A percentile compares a stretch with the other conserved stretches of the same genome.
Conservation (phyloP, 1,140 invertebrate species). For the Aphidius ervi region DNA sequence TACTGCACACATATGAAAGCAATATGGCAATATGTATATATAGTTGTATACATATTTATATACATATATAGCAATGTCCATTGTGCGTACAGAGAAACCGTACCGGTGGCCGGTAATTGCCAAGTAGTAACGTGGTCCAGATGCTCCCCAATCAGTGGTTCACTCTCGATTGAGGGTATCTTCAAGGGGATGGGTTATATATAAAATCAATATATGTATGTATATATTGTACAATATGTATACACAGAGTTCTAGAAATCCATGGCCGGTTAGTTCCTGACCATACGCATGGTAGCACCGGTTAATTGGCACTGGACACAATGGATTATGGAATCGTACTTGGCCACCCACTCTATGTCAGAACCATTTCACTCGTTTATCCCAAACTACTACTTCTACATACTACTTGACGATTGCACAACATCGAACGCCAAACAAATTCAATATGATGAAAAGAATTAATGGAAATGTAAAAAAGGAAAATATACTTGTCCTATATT, state of each 20-base stretch:
- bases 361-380: constrained; percentile 44
- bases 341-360: constrained; percentile 44
- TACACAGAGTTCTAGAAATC: constrained; percentile 29
- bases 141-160: constrained; percentile 52
- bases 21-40: constrained; percentile 8
- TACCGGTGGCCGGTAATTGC: constrained; percentile 47
- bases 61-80: constrained; percentile 13
- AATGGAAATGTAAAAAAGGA: too few relatives aligned
- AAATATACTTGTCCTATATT: too few relatives aligned
- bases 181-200: background rate
- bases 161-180: constrained; percentile 26
- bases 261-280: constrained; percentile 50
- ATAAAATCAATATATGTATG: background rate
- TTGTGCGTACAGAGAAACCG: constrained; percentile 22
- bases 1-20: background rate
- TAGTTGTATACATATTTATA: constrained; percentile 5
- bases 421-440: too few relatives aligned
- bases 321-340: constrained; percentile 50
- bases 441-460: too few relatives aligned
- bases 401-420: too few relatives aligned
- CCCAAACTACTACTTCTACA: too few relatives aligned
- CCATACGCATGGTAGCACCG: constrained; percentile 52
- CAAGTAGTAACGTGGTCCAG: constrained; percentile 47
- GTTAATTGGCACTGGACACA: constrained; percentile 55
- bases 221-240: background rate